Conservation (phyloP, 1,140 invertebrate species). For the Phenacoccus solenopsis region DNA sequence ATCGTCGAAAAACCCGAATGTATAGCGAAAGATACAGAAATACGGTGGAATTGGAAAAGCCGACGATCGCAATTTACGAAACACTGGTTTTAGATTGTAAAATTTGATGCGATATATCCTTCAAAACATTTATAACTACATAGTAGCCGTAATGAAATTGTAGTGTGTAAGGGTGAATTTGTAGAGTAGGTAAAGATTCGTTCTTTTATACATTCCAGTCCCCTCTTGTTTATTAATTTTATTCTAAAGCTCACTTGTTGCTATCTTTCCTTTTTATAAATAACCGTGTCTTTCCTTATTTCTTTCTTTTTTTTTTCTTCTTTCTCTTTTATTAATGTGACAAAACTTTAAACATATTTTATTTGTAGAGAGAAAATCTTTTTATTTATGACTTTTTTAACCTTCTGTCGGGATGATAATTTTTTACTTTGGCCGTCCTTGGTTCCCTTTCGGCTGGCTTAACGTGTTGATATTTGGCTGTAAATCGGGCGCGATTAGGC, state of each 20-base stretch:
- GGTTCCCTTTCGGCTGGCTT: neutral
- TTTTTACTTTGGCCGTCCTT: neutral
- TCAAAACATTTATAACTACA: conserved; percentile 18
- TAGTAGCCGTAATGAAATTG: conserved; percentile 17
- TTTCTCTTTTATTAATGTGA: conserved; percentile 9
- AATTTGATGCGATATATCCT: conserved; percentile 15
- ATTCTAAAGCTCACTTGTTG: conserved; percentile 17
- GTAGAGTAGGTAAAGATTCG: conserved; percentile 17
- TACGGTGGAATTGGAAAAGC: neutral
- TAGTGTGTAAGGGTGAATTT: conserved; percentile 17
- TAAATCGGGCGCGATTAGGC: too few relatives aligned
- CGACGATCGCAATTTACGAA: neutral
- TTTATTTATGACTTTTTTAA: conserved; percentile 16
- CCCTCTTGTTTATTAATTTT: conserved; percentile 18
- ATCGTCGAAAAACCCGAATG: neutral
- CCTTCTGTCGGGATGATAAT: conserved; percentile 3
- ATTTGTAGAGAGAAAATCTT: conserved; percentile 2
- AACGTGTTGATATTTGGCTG: too few relatives aligned
- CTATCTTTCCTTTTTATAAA: conserved; percentile 18
- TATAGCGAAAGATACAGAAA: neutral
- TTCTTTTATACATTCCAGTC: conserved; percentile 16
- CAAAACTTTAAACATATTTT: conserved; percentile 16
- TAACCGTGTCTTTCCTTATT: conserved; percentile 16
- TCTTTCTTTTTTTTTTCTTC: conserved; percentile 10
- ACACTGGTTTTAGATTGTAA: conserved; percentile 12